A percentile compares a stretch with the other conserved stretches of the same genome.
Conservation (phyloP, 2,113 vertebrate species). For the Talpa occidentalis region DNA sequence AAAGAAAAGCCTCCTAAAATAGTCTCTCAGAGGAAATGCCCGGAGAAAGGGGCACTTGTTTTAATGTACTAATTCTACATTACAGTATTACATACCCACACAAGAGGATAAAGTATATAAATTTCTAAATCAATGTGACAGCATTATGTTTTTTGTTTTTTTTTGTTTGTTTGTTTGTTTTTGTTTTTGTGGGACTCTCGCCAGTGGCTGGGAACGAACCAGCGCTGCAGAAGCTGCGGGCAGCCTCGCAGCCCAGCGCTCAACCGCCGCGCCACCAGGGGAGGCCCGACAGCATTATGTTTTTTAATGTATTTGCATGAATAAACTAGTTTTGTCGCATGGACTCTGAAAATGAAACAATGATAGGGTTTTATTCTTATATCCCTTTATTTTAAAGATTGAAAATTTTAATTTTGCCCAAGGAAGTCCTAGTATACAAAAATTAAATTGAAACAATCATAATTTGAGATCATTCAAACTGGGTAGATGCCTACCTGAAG, state of each 20-base stretch:
- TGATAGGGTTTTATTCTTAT: conserved; percentile 44
- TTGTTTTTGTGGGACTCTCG: no score
- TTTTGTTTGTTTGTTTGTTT: no score
- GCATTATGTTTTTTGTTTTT: conserved; percentile 30
- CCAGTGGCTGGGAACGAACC: no score
- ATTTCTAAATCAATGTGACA: conserved; percentile 31
- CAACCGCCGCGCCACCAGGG: no score
- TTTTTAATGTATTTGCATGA: conserved; percentile 39
- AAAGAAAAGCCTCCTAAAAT: conserved; percentile 58
- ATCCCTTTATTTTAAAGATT: conserved; percentile 56
- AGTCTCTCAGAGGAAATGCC: conserved; percentile 41
- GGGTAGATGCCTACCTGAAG: conserved; percentile 47
- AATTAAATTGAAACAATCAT: conserved; percentile 62
- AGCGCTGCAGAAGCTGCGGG: no score
- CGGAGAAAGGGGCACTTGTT: not conserved
- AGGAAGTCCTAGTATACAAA: conserved; percentile 63
- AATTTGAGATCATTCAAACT: conserved; percentile 59
- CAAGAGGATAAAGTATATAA: conserved; percentile 25
- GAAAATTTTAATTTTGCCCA: conserved; percentile 53
- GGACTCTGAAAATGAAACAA: conserved; percentile 41
- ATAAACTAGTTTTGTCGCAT: conserved; percentile 56
- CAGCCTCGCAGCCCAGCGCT: no score
- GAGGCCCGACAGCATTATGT: not conserved
- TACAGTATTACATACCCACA: conserved; percentile 32
- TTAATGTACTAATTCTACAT: conserved; percentile 35